These are phyloP conservation scores for Bubalus kerabau DNA, from an alignment of 2,113 vertebrate species.

Conservation along the genomic window DNA sequence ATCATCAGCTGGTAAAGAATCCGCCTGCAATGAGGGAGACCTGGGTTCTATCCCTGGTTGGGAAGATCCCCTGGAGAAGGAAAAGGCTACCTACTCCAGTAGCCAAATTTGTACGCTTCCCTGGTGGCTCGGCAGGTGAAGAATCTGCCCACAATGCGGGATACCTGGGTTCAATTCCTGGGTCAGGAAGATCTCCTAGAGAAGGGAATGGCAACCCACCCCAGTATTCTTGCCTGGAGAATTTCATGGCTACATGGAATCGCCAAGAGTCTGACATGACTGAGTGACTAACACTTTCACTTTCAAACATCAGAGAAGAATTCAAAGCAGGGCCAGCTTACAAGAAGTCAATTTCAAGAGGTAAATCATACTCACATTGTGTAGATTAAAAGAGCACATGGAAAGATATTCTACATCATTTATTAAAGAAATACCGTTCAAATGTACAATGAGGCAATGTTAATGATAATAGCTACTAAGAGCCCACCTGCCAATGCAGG, in stretches of 20 bases:
- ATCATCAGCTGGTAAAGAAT: neutral
- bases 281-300: neutral
- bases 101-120: neutral
- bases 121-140: neutral
- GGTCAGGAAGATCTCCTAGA: neutral
- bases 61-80: neutral
- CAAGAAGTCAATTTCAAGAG: neutral
- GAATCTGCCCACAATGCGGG: accelerated
- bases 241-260: neutral
- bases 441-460: neutral
- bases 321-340: neutral
- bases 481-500: neutral
- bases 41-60: neutral
- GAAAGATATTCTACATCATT: neutral
- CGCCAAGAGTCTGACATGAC: neutral
- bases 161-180: neutral
- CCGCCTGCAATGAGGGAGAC: neutral
- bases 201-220: neutral
- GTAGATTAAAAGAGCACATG: neutral
- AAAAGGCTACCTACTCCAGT: neutral
- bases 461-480: neutral
- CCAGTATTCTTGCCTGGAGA: neutral
- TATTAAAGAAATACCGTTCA: neutral
- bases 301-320: neutral
- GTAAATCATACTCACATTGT: neutral